Evolutionary conservation across 92 coral and sea anemone genomes (phyloP), one percentile per base, ranked within the genome.

Genomic region (Virgularia gustaviana): DNA sequence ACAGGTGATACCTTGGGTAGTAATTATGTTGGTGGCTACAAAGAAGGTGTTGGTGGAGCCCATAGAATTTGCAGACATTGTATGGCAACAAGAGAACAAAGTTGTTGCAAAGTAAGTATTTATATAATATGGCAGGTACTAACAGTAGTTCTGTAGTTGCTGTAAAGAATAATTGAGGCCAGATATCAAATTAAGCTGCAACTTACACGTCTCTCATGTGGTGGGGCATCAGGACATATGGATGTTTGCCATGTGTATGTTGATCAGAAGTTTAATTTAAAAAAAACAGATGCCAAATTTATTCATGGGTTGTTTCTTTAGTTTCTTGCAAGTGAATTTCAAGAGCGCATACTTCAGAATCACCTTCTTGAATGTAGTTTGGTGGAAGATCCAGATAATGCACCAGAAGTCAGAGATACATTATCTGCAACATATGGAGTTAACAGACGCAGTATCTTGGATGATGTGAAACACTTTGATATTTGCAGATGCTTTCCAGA

Each of bases 401-500:
- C 71, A 9, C 35, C 57, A 4, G 41, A 36, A 24, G 71, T 73
- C 7, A 18, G 39, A 6, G 79, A 73, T 25, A 16, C 52, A 1
- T 35, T 73, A 5, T 73, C 71, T 1, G 58, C 79, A 16, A 73
- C 79, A 0, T 73, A 59, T 41, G 71, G 71, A 18, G 52, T 73
- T 5, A 73, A 73, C 36, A 64, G 79, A 20, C 51, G 22, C 28
- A 73, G 71, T 27, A 43, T 75, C 1, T 61, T 75, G 73, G 39
- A 43, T 32, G 23, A 60, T 60, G 66, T 36, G 23, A 19, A n/a
- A n/a, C 13, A 70, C 36, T 78, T 78, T 57, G 78, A 57, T 68
- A 77, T 70, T 16, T 78, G 83, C 49, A 56, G 57, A 41, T 78
- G 83, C 27, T 78, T 68, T 22, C 78, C 83, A 28, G 70, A 78